Evolutionary conservation across 1,140 invertebrate genomes (phyloP), one percentile per base, ranked within the genome.

Genomic region (Bombyx mandarina): DNA sequence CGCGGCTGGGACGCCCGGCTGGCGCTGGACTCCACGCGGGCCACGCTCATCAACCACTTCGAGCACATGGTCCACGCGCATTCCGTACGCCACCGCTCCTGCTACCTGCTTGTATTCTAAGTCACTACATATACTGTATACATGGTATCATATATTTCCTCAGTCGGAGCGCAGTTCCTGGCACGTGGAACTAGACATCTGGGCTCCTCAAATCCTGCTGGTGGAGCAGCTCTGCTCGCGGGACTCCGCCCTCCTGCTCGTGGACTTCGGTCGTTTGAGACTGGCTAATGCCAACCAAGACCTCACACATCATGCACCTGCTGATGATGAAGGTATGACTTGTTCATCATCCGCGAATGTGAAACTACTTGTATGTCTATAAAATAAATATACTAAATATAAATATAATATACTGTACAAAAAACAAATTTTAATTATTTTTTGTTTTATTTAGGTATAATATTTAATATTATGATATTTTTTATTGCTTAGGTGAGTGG

Each of bases 181-280:
- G 96, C 93, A 96, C 66, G 88, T 98, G 52, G 92, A 96, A 66
- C 88, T 98, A 55, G 95, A 98, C 77, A 96, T 99, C 54, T 96
- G 94, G 22, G 96, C 97, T 4, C 97, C 97, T 6, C 95, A 98
- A 75, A 96, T 99, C 57, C 91, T 98, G 63, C 88, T 95, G 51
- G 91, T 94, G n/a, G 95, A 98, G 78, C 92, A 95, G 69, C 94
- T 97, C 71, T 89, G 86, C 44, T 93, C 96, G 73, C 88, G 90
- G 35, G 94, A 95, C 75, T 93, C 95, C 0, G 89, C 92, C 0
- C 92, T 98, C 54, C 91, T 97, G 48, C 90, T 96, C 9, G 90
- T 97, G 43, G 95, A 97, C 86, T 96, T 97, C 74, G 95, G 95
- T 43, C 91, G 93, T 52, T 89, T 97, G 60, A 92, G 94, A 67